Base-by-base conservation (phyloP, 2,888 invertebrate genomes). In the Plagodis dolabraria region DNA sequence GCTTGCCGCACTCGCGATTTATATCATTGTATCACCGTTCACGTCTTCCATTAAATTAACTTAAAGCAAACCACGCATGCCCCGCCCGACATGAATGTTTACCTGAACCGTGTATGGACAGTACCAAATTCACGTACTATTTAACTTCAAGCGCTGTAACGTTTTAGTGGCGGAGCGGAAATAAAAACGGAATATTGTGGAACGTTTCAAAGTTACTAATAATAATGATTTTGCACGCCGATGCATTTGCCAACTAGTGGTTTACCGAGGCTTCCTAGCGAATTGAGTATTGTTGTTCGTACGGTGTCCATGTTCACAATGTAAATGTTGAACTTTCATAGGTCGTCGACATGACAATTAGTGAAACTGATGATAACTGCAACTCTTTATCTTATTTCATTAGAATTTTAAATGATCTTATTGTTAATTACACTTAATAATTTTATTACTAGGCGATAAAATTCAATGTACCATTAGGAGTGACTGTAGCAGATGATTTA, bases 391-490 rank as follows among this genome's bases (percentile, higher is more conserved):
- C 11, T 47, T 53, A 68, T 64, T 64, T 67, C 63, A 65, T 69
- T 68, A 69, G 6, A 33, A 40, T 60, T 64, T 59, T 66, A 77
- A 76, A 74, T 73, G 71, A 68, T 72, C 71, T 72, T 67, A 70
- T 74, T 77, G 74, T 81, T 81, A 85, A 86, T 86, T 82, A 77
- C 78, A 74, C 71, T 71, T 79, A 81, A 80, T 83, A 81, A 86
- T 86, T 84, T 87, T 81, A 86, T 83, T 83, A 80, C 79, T 77
- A 80, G 76, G 85, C 79, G 83, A 87, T 89, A 88, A 89, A 87
- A 87, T 82, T 80, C 83, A 85, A 80, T 80, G 84, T 82, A 82
- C 81, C 87, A 85, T 88, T 85, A 84, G 83, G 83, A 76, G 72
- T 71, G 67, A 78, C 63, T 70, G 65, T 55, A 78, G 64, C 75